phyloP scores from a whole-genome alignment of 2,113 vertebrate genomes.

The Anas platyrhynchos region DNA sequence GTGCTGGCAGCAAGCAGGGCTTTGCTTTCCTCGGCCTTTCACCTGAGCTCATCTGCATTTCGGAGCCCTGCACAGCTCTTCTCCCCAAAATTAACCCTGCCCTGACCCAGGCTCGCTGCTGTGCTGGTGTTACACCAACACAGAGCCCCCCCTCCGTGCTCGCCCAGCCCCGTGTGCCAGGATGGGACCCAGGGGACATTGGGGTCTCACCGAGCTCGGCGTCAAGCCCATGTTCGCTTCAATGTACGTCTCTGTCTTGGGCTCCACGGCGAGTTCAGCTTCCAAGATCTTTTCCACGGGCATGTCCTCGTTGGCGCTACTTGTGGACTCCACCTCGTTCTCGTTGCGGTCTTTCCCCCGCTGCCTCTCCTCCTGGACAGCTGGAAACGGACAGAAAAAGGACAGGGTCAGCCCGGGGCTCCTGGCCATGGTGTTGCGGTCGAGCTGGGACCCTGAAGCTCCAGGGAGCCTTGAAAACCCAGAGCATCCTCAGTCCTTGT shows the following conservation, averaged over 20 bases:
- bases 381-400: constrained; percentile 71
- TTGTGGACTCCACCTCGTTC: constrained; percentile 92
- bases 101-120: not conserved
- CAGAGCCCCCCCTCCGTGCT: not conserved
- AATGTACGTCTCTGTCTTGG: constrained; percentile 97
- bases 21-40: not conserved
- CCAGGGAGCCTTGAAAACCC: rapidly evolving
- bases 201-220: constrained; percentile 90
- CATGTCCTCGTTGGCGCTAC: constrained; percentile 97
- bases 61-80: not conserved
- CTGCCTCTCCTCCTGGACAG: constrained; percentile 98
- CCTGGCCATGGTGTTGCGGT: rapidly evolving
- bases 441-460: not conserved
- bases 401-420: not conserved
- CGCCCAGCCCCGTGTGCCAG: rapidly evolving
- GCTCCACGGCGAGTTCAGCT: constrained; percentile 94
- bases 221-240: constrained; percentile 91
- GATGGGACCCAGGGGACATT: not conserved
- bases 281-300: constrained; percentile 98
- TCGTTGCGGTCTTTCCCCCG: constrained; percentile 93
- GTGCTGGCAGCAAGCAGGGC: not conserved
- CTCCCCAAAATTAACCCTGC: not conserved
- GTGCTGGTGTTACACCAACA: rapidly evolving
- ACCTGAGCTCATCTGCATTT: not conserved
- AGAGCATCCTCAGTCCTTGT: not conserved